Evolutionary conservation across 2,113 vertebrate species (phyloP).

Genomic region (Erpornis zantholeuca): DNA sequence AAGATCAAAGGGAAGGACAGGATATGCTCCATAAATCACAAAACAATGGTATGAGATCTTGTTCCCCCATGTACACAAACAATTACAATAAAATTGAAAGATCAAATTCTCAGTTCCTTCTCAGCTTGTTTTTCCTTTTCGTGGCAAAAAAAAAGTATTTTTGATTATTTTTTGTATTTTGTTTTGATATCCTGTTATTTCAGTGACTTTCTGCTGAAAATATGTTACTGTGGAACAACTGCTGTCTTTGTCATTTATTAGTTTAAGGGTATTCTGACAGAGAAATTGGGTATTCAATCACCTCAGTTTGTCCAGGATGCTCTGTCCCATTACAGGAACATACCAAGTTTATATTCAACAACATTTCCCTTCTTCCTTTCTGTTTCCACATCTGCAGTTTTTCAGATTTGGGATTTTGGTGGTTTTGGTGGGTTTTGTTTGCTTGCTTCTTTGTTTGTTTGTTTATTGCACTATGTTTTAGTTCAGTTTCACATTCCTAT

Average conservation of each 20-base stretch:
- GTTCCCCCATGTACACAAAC: not conserved
- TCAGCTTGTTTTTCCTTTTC: not conserved
- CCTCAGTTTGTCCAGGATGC: not conserved
- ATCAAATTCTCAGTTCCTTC: not conserved
- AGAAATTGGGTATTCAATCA: not conserved
- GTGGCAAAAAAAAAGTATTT: not conserved
- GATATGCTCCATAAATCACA: not conserved
- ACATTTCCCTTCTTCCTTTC: not conserved
- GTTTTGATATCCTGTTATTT: not conserved
- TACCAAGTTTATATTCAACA: not conserved
- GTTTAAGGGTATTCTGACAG: not conserved
- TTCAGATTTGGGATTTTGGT: not conserved
- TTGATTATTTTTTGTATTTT: not conserved
- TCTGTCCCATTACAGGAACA: not conserved
- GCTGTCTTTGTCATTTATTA: not conserved
- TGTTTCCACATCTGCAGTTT: not conserved
- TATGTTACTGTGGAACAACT: not conserved
- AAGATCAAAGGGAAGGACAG: not conserved
- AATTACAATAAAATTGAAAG: not conserved
- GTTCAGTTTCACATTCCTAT: not conserved
- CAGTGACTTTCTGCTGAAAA: not conserved
- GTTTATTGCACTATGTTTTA: not conserved
- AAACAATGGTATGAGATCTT: not conserved
- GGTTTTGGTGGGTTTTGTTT: not conserved
- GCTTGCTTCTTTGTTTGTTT: not conserved